phyloP scores from a whole-genome alignment of 2,888 invertebrate genomes.

The Axea sp. region DNA sequence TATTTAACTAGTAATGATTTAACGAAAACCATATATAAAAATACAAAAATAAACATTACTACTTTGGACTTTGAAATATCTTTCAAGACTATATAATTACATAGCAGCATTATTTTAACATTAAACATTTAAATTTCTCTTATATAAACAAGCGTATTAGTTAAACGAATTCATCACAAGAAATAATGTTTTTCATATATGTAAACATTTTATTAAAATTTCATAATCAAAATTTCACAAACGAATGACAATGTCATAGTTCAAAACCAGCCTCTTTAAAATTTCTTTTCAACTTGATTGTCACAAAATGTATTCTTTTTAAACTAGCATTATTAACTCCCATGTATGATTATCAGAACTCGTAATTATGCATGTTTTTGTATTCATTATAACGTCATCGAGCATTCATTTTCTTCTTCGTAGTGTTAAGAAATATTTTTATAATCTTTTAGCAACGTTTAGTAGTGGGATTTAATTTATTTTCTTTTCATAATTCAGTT shows the following conservation, averaged over 20 bases:
- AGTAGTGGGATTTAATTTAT: too few species aligned
- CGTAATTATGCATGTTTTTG: not conserved
- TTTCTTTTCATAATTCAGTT: too few species aligned
- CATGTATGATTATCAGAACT: not conserved
- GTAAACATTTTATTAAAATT: slow-evolving; percentile 11
- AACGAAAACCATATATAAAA: too few species aligned
- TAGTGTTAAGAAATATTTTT: not conserved
- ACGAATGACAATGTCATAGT: not conserved
- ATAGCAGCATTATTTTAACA: slow-evolving; percentile 1
- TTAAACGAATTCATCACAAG: not conserved
- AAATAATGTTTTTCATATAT: slow-evolving; percentile 1
- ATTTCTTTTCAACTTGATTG: not conserved
- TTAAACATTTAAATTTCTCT: slow-evolving; percentile 1
- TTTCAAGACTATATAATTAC: not conserved
- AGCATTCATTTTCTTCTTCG: not conserved
- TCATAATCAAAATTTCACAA: too few species aligned
- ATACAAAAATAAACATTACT: too few species aligned
- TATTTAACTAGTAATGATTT: too few species aligned
- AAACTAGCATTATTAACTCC: too few species aligned
- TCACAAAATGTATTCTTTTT: not conserved
- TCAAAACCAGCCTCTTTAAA: not conserved
- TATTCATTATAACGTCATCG: not conserved
- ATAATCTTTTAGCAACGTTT: not conserved
- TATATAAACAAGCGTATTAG: not conserved
- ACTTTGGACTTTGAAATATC: not conserved